phyloP scores from a whole-genome alignment of 2,797 vertebrate species.

The Lutjanus argentimaculatus region DNA sequence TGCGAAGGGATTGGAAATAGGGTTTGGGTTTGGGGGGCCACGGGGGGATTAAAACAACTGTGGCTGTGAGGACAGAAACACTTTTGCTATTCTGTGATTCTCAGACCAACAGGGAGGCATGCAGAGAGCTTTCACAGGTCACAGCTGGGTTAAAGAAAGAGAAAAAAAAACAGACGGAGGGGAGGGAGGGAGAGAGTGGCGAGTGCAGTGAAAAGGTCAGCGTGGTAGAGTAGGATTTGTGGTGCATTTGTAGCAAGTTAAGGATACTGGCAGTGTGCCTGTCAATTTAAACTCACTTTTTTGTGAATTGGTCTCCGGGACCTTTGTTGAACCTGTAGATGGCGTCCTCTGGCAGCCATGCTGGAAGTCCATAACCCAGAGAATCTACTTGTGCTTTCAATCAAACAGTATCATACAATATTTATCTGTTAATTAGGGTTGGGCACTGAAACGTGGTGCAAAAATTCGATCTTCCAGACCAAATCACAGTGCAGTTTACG shows the following conservation, averaged over 20 bases:
- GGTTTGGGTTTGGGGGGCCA: conserved; percentile 28
- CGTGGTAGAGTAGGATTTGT: conserved; percentile 36
- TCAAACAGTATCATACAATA: not conserved
- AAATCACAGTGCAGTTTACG: too few relatives aligned
- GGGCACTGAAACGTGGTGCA: too few relatives aligned
- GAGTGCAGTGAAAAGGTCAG: conserved; percentile 52
- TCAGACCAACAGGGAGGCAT: conserved; percentile 7
- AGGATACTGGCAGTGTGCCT: conserved; percentile 1
- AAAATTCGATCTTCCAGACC: too few relatives aligned
- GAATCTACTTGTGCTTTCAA: not conserved
- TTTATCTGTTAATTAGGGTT: too few relatives aligned
- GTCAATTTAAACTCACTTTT: conserved; percentile 29
- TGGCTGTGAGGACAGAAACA: conserved; percentile 11
- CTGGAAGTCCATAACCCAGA: too few relatives aligned
- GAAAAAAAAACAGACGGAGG: not conserved
- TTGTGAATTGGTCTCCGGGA: conserved; percentile 7
- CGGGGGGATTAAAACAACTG: conserved; percentile 45
- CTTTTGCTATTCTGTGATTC: conserved; percentile 20
- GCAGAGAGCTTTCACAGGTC: conserved; percentile 29
- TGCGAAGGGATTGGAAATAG: conserved; percentile 35
- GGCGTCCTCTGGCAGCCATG: not conserved
- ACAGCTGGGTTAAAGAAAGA: conserved; percentile 21
- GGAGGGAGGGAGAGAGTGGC: not conserved
- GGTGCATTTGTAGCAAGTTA: conserved; percentile 1
- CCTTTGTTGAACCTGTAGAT: not conserved